A percentile compares a stretch with the other conserved stretches of the same genome.
These are phyloP conservation scores for Taenioides sp. DNA, from an alignment of 2,797 vertebrate species.

Conservation along the genomic window DNA sequence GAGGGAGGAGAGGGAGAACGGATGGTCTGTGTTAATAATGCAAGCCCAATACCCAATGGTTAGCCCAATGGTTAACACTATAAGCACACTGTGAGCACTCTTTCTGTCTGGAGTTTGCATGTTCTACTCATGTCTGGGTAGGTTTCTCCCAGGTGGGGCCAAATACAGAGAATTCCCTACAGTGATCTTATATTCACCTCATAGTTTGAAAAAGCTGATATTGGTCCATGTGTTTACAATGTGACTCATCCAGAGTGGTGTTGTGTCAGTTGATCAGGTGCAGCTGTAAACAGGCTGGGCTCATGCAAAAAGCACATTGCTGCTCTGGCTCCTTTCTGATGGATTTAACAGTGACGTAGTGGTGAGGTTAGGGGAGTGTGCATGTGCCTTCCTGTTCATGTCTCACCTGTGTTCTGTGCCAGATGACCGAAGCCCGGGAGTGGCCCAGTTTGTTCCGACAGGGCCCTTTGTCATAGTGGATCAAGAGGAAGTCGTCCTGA, in stretches of 20 bases:
- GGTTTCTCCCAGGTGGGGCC: background rate
- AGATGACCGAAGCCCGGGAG: slow-evolving; percentile 97
- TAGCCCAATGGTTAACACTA: too few species aligned
- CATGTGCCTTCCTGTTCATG: background rate
- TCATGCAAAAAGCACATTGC: background rate
- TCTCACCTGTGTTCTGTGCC: slow-evolving; percentile 98
- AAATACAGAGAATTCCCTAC: too few species aligned
- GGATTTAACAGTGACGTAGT: slow-evolving; percentile 34
- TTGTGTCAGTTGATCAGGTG: background rate
- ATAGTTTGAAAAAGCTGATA: background rate
- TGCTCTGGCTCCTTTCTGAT: slow-evolving; percentile 21
- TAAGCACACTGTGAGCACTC: too few species aligned
- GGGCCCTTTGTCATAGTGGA: slow-evolving; percentile 98
- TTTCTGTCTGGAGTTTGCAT: background rate
- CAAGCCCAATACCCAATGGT: too few species aligned
- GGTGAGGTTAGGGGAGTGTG: background rate
- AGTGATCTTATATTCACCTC: too few species aligned
- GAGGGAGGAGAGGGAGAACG: too few species aligned
- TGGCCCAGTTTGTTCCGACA: slow-evolving; percentile 98
- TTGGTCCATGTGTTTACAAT: background rate
- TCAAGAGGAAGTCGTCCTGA: slow-evolving; percentile 97
- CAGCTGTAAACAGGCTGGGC: background rate
- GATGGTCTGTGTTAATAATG: too few species aligned
- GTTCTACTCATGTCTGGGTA: background rate
- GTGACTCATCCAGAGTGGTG: background rate